Percentiles rank a stretch among this genome's conserved stretches.
Conservation (phyloP, 2,797 vertebrate genomes). For the Lycodopsis pacificus region DNA sequence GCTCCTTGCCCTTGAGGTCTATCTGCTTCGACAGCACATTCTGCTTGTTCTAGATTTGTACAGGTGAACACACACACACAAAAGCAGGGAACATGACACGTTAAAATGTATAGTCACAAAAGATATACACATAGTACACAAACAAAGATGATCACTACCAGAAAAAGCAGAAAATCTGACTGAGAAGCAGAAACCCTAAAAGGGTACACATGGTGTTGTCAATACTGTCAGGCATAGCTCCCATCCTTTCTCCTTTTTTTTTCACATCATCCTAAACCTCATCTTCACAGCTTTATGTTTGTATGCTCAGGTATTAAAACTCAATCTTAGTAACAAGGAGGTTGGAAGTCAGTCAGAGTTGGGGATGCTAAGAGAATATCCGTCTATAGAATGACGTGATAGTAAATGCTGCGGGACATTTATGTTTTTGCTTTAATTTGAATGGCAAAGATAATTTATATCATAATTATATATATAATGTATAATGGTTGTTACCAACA, state of each 20-base stretch:
- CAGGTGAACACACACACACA: constrained; percentile 34
- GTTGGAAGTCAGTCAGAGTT: too few species aligned
- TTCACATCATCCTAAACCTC: neutral
- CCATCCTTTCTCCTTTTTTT: neutral
- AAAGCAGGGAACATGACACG: constrained; percentile 9
- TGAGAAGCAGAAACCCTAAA: constrained; percentile 4
- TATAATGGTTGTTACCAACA: neutral
- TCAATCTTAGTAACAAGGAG: neutral
- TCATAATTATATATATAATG: too few species aligned
- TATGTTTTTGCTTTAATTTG: neutral
- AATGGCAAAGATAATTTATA: neutral
- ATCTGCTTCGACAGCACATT: constrained; percentile 84
- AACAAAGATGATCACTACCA: neutral
- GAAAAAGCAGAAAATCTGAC: constrained; percentile 6
- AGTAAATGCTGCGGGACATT: neutral
- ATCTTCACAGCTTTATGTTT: constrained; percentile 1
- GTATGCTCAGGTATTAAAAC: constrained; percentile 15
- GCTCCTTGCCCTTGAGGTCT: constrained; percentile 84
- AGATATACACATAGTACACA: neutral
- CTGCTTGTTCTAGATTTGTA: constrained; percentile 74
- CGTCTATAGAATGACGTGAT: too few species aligned
- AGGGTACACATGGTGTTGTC: neutral
- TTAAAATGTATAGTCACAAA: constrained; percentile 16
- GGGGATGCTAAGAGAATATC: too few species aligned
- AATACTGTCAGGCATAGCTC: neutral